Conservation (phyloP, 2,888 invertebrate species). For the Ditula angustiorana region DNA sequence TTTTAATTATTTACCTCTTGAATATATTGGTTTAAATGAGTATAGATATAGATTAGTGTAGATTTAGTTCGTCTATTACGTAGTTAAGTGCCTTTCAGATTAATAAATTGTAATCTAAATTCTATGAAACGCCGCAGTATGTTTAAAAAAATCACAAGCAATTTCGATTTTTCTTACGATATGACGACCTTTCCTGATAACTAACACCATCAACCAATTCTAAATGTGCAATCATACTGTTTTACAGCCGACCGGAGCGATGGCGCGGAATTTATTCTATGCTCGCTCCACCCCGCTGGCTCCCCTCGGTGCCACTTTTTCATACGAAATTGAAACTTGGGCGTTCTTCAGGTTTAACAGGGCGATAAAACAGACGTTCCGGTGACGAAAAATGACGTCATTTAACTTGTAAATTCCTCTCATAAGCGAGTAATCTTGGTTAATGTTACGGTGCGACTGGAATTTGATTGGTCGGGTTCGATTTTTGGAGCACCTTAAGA, state of each 20-base stretch:
- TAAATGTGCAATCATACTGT: constrained; percentile 26
- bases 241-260: constrained; percentile 44
- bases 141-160: not conserved
- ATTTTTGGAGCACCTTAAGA: constrained; percentile 14
- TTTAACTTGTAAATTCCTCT: constrained; percentile 65
- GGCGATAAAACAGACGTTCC: constrained; percentile 64
- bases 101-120: too few relatives aligned
- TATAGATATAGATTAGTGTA: too few relatives aligned
- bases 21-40: too few relatives aligned
- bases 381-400: constrained; percentile 72
- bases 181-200: constrained; percentile 21
- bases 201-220: constrained; percentile 25
- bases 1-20: too few relatives aligned
- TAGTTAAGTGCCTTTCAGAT: too few relatives aligned
- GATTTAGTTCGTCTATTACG: too few relatives aligned
- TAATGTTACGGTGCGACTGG: constrained; percentile 43
- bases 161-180: not conserved
- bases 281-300: not conserved
- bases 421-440: constrained; percentile 52
- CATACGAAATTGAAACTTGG: constrained; percentile 10
- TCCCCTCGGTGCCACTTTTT: constrained; percentile 1
- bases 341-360: constrained; percentile 64
- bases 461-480: constrained; percentile 44
- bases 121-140: too few relatives aligned
- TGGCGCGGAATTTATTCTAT: constrained; percentile 58